Conservation (phyloP, 2,888 invertebrate genomes). For the Drepana falcataria region DNA sequence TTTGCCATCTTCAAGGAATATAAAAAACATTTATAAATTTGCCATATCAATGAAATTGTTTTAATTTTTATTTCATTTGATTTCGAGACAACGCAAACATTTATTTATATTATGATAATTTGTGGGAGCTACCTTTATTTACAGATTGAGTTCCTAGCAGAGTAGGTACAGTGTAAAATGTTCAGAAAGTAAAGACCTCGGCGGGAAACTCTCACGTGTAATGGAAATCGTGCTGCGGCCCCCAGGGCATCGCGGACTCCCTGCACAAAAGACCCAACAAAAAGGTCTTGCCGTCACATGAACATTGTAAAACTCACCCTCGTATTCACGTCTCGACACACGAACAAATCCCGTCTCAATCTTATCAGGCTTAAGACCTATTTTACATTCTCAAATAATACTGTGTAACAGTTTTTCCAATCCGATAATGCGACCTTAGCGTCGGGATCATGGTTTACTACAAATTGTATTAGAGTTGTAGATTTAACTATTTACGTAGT, state of each 20-base stretch:
- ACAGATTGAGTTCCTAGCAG: conserved; percentile 23
- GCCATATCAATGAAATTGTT: too few species aligned
- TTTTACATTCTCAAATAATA: conserved; percentile 36
- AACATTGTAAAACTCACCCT: conserved; percentile 75
- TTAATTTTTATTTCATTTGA: too few species aligned
- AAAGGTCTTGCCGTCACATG: conserved; percentile 76
- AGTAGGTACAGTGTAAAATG: conserved; percentile 43
- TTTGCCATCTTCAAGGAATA: too few species aligned
- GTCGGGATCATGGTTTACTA: conserved; percentile 78
- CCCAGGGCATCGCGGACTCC: conserved; percentile 69
- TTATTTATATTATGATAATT: too few species aligned
- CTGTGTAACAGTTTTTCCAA: conserved; percentile 74
- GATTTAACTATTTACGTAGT: conserved; percentile 74
- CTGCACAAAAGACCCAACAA: conserved; percentile 74
- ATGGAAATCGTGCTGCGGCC: conserved; percentile 73
- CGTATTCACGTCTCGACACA: conserved; percentile 43
- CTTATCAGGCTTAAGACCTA: conserved; percentile 31
- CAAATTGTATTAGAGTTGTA: conserved; percentile 78
- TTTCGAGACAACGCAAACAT: too few species aligned
- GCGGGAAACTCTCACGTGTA: conserved; percentile 69
- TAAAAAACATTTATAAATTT: too few species aligned
- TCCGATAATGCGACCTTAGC: conserved; percentile 77
- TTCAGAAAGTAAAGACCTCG: conserved; percentile 54
- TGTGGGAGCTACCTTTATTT: too few species aligned
- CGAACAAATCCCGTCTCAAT: conserved; percentile 51